phyloP scores from a whole-genome alignment of 2,797 vertebrate genomes.

The Champsocephalus gunnari region DNA sequence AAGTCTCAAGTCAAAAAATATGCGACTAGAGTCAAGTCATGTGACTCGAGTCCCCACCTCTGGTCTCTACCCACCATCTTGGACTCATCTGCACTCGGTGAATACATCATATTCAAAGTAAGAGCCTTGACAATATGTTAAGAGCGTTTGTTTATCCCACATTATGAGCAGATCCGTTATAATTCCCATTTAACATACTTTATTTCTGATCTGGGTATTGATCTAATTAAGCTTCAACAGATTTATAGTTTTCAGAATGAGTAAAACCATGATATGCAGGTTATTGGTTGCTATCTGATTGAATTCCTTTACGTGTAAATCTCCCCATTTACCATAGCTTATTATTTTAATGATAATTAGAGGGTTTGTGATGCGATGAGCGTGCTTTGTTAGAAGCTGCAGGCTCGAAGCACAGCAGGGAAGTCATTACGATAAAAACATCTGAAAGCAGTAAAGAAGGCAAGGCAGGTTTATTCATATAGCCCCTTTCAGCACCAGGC shows the following conservation, averaged over 20 bases:
- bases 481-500: too few relatives aligned
- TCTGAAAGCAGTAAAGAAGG: not conserved
- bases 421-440: not conserved
- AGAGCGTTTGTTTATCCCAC: not conserved
- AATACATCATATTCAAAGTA: not conserved
- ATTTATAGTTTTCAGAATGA: not conserved
- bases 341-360: not conserved
- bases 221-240: not conserved
- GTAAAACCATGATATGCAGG: too few relatives aligned
- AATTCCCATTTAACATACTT: not conserved
- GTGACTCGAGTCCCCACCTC: too few relatives aligned
- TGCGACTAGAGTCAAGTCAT: too few relatives aligned
- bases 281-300: not conserved
- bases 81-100: not conserved
- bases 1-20: too few relatives aligned
- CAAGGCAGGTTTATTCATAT: too few relatives aligned
- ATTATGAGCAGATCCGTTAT: not conserved
- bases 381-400: not conserved
- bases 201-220: not conserved
- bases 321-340: not conserved
- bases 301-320: not conserved
- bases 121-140: not conserved
- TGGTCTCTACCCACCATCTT: not conserved
- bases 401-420: not conserved
- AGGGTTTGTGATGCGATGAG: not conserved